Base-by-base conservation (phyloP, 1,140 invertebrate species). In the Drosophila novamexicana region DNA sequence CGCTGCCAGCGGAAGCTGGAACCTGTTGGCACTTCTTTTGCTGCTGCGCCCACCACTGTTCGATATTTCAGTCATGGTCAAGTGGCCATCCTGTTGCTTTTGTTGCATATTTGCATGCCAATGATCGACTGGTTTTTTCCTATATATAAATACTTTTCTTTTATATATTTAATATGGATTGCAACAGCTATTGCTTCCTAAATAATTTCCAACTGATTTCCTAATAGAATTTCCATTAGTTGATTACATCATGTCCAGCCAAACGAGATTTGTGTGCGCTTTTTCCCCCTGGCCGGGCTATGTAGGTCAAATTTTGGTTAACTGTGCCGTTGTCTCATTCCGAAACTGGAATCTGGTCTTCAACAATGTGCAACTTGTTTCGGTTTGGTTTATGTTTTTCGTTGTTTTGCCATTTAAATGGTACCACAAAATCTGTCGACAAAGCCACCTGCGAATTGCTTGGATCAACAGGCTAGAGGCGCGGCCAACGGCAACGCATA, bases 61-160 rank as follows among this genome's bases (percentile, higher is more conserved):
- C 59, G 67, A 66, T 73, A 65, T 68, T 74, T 78, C 70, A 75
- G 81, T 78, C 78, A 84, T 75, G 82, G 75, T 81, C 78, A 81
- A 79, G 77, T 81, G 77, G 77, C 61, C 77, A 78, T 61, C 61
- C 64, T 58, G 49, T 47, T 47, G 39, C 42, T 74, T 5, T 36
- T 53, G 32, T 53, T 76, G 66, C 62, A 67, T 49, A 59, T 62
- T 67, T 62, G 61, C 68, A 40, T 57, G 42, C n/a, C 37, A 66
- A 57, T 57, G 42, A 40, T 10, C 37, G 37, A 45, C 45, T 45
- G 32, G 69, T 58, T 66, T 63, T 29, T 29, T 45, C 29, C 42
- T 32, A 36, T 2, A 12, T 10, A 36, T 18, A 42, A 29, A n/a
- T 10, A 40, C 16, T n/a, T 39, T 39, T 40, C 40, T 40, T 56